Percentiles rank a stretch among this genome's conserved stretches.
Evolutionary conservation across 2,113 vertebrate genomes (phyloP).

Genomic region (Datnioides undecimradiatus): DNA sequence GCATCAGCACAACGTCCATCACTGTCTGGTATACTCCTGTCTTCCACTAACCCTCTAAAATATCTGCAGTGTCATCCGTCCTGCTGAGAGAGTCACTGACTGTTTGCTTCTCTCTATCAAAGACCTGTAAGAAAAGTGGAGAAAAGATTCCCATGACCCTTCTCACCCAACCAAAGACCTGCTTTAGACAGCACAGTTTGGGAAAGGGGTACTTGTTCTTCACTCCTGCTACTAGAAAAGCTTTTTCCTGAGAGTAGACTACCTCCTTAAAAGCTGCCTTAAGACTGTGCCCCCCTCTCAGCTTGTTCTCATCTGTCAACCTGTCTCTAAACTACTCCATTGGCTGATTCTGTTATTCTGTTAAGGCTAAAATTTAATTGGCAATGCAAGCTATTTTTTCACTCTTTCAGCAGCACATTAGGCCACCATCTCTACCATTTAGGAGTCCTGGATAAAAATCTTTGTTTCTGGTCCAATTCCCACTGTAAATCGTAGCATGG

Average conservation of each 20-base stretch:
- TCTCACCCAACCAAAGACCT: slow-evolving; percentile 17
- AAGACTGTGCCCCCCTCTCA: slow-evolving; percentile 8
- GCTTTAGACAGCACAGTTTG: slow-evolving; percentile 15
- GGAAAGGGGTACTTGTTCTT: slow-evolving; percentile 7
- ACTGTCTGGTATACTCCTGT: slow-evolving; percentile 13
- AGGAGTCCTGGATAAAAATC: background rate
- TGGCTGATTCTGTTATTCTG: background rate
- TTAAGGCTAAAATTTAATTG: background rate
- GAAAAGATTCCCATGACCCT: slow-evolving; percentile 42
- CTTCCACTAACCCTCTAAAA: slow-evolving; percentile 26
- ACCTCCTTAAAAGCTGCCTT: slow-evolving; percentile 22
- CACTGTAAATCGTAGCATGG: slow-evolving; percentile 44
- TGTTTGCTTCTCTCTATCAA: slow-evolving; percentile 30
- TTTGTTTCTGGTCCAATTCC: slow-evolving; percentile 36
- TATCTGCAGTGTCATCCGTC: slow-evolving; percentile 29
- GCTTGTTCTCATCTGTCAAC: background rate
- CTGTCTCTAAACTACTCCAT: background rate
- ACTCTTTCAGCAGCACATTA: slow-evolving; percentile 7
- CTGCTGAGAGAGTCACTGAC: slow-evolving; percentile 12
- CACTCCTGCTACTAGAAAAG: background rate
- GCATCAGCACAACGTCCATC: slow-evolving; percentile 27
- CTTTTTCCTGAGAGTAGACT: slow-evolving; percentile 2
- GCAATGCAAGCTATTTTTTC: background rate
- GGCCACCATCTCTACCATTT: slow-evolving; percentile 10
- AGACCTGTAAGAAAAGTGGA: slow-evolving; percentile 36